These are phyloP conservation scores for Teinopalpus imperialis DNA, from an alignment of 2,888 invertebrate genomes.

Conservation along the genomic window DNA sequence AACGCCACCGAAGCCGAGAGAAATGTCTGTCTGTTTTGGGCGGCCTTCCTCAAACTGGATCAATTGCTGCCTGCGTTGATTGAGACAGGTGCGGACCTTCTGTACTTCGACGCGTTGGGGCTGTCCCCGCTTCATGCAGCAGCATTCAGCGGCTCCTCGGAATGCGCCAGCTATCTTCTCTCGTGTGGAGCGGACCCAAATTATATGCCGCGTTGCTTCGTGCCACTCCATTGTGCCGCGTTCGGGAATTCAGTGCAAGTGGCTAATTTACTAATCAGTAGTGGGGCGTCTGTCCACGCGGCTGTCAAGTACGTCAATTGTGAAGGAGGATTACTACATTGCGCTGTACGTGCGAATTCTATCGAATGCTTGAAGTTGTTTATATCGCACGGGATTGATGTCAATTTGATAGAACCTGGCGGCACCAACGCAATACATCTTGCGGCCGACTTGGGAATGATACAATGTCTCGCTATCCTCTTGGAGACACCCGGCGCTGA, in stretches of 20 bases:
- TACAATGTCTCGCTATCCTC: constrained; percentile 88
- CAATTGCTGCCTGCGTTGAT: constrained; percentile 85
- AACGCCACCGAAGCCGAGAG: constrained; percentile 85
- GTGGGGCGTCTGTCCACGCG: constrained; percentile 86
- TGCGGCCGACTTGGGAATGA: constrained; percentile 89
- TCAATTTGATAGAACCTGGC: constrained; percentile 88
- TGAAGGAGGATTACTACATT: constrained; percentile 91
- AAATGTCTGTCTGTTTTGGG: constrained; percentile 88
- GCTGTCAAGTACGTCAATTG: constrained; percentile 85
- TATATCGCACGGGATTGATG: constrained; percentile 87
- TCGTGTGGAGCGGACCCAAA: constrained; percentile 86
- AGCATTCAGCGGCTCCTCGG: constrained; percentile 89
- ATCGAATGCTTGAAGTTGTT: constrained; percentile 90
- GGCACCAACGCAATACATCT: constrained; percentile 91
- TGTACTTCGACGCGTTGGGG: constrained; percentile 87
- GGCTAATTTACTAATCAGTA: constrained; percentile 88
- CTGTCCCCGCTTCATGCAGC: constrained; percentile 89
- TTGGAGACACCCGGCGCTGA: constrained; percentile 87
- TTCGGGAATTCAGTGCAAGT: constrained; percentile 93
- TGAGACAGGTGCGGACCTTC: constrained; percentile 85
- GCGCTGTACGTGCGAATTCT: constrained; percentile 92
- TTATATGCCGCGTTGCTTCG: constrained; percentile 86
- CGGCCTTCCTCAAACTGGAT: constrained; percentile 86
- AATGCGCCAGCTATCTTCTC: constrained; percentile 86
- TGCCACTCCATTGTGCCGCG: constrained; percentile 94